Evolutionary conservation across 2,797 vertebrate species (phyloP).

Genomic region (Enteromius thamalakanensis): DNA sequence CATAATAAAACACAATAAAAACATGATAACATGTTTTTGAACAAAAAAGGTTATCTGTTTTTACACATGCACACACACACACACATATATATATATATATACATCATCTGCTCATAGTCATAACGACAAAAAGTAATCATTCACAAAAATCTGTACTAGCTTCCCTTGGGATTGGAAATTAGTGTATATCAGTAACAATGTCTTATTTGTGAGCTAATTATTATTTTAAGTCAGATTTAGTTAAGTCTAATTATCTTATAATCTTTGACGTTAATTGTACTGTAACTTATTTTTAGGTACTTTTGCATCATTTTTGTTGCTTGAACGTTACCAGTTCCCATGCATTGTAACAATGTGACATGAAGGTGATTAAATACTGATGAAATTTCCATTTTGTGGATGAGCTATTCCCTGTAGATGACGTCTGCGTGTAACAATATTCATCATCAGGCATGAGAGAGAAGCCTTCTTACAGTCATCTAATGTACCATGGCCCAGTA

Average conservation of each 20-base stretch:
- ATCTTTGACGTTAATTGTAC: not conserved
- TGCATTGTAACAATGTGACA: not conserved
- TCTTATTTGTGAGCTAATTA: not conserved
- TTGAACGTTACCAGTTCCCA: not conserved
- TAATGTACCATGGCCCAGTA: slow-evolving; percentile 5
- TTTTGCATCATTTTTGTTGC: not conserved
- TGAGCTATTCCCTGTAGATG: not conserved
- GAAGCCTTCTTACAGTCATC: not conserved
- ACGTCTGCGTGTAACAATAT: not conserved
- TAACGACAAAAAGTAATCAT: not conserved
- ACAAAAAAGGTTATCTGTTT: too few species aligned
- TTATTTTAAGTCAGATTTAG: not conserved
- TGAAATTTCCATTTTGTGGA: not conserved
- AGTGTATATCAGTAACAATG: not conserved
- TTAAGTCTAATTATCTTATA: not conserved
- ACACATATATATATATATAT: not conserved
- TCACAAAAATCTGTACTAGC: not conserved
- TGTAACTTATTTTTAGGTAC: not conserved
- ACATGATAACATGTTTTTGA: too few species aligned
- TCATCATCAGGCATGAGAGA: slow-evolving; percentile 13
- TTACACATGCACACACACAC: too few species aligned
- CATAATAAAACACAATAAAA: too few species aligned
- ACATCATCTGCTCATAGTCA: not conserved
- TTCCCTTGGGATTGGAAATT: not conserved
- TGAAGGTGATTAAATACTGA: not conserved